Base-by-base conservation (phyloP, 2,888 invertebrate species). In the Eueremaeus valkanovi region DNA sequence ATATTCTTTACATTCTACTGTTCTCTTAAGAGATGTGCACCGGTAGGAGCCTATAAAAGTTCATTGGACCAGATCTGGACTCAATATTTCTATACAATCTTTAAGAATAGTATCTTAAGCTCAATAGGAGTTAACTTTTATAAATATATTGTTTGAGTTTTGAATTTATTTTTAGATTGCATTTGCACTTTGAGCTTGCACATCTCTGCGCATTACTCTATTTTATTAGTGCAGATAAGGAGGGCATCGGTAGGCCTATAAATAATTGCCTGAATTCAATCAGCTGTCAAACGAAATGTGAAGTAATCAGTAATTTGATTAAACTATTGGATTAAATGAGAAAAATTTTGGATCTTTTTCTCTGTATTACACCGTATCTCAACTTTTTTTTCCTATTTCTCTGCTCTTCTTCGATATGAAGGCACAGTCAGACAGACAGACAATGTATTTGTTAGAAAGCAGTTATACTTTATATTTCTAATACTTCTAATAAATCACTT, bases 301-400 rank as follows among this genome's bases (percentile, higher is more conserved):
- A 66, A 21, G 66, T 66, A 70, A 70, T 70, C 70, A 21, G 36
- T 72, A 72, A 72, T 72, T 51, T 72, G 70, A 70, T 45, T 45
- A 42, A 51, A 51, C 6, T 51, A 51, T 51, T 51, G 51, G 21
- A 51, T 51, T 51, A 51, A 51, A 45, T 16, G 51, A 8, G n/a
- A n/a, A n/a, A n/a, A 51, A 8, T 51, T 51, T n/a, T n/a, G n/a
- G n/a, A 1, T 11, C 21, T 51, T 21, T n/a, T 21, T 72, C 72
- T 72, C 72, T 36, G 29, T 49, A 21, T 55, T 42, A 40, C 68
- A 40, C 40, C 40, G 40, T 40, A 21, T 40, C 68, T 36, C 36
- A 31, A 29, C 18, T 40, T 33, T 1, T 36, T 40, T 40, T 33
- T n/a, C n/a, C n/a, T n/a, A n/a, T n/a, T n/a, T n/a, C n/a, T n/a